Evolutionary conservation across 2,113 vertebrate genomes (phyloP).

Genomic region (Verasper variegatus): DNA sequence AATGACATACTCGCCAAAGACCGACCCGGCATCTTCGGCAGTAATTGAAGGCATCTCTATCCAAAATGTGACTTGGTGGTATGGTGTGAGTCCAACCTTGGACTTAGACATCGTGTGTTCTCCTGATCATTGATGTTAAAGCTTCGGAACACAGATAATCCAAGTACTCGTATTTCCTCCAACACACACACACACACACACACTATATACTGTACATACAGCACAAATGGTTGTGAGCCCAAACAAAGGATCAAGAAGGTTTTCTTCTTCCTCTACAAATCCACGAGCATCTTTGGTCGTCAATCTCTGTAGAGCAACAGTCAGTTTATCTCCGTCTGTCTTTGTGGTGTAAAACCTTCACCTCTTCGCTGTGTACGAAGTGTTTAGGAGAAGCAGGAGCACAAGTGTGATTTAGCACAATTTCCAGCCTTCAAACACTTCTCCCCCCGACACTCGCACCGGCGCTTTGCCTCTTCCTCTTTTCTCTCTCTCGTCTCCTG

Average conservation of each 20-base stretch:
- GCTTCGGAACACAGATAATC: background rate
- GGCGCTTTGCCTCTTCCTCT: constrained; percentile 55
- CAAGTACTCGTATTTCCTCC: background rate
- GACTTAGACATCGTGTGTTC: background rate
- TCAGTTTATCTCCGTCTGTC: constrained; percentile 23
- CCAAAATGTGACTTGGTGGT: too few species aligned
- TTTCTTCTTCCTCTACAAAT: background rate
- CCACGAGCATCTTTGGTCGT: too few species aligned
- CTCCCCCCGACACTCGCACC: constrained; percentile 56
- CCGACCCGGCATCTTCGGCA: too few species aligned
- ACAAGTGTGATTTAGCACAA: constrained; percentile 51
- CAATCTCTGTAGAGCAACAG: too few species aligned
- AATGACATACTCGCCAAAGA: too few species aligned
- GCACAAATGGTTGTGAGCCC: background rate
- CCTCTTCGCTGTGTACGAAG: background rate
- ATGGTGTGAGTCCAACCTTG: background rate
- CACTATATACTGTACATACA: background rate
- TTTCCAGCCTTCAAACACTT: constrained; percentile 68
- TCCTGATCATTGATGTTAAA: background rate
- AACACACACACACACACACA: background rate
- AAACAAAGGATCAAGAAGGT: background rate
- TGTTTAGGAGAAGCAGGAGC: constrained; percentile 20
- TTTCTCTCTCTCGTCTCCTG: constrained; percentile 43
- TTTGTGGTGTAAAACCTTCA: constrained; percentile 25
- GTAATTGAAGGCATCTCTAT: too few species aligned